A percentile compares a stretch with the other conserved stretches of the same genome.
These are phyloP conservation scores for Phalacrocorax brasilianus DNA, from an alignment of 2,113 vertebrate genomes.

Conservation along the genomic window DNA sequence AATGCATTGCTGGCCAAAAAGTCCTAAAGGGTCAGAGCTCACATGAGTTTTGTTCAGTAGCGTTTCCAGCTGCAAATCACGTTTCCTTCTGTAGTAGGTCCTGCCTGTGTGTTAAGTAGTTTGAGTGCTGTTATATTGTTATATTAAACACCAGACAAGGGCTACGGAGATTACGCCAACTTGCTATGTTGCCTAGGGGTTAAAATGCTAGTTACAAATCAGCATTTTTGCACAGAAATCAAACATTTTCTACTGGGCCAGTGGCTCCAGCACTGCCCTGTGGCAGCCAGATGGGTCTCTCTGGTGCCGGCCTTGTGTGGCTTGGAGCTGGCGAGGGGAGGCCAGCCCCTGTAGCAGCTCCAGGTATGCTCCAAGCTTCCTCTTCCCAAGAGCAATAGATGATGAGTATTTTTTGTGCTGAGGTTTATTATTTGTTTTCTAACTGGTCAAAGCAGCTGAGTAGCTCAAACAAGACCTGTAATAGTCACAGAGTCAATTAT, in stretches of 20 bases:
- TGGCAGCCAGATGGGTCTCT: background rate
- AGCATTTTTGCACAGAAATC: background rate
- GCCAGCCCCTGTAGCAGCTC: background rate
- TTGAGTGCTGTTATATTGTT: background rate
- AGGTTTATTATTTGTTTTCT: background rate
- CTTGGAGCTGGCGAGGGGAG: background rate
- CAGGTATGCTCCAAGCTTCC: background rate
- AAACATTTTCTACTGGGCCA: background rate
- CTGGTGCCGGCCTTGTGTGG: rapidly evolving
- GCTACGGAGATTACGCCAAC: background rate
- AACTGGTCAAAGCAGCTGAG: background rate
- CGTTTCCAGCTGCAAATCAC: background rate
- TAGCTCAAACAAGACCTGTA: background rate
- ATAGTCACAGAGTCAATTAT: background rate
- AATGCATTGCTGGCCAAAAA: background rate
- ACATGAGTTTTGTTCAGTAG: background rate
- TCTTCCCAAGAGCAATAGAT: background rate
- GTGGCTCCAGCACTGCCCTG: background rate
- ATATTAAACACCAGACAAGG: background rate
- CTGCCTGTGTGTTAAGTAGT: background rate
- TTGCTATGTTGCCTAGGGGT: background rate
- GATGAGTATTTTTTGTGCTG: background rate
- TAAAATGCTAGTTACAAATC: background rate
- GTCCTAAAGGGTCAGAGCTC: background rate
- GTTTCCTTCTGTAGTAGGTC: background rate